phyloP scores from a whole-genome alignment of 2,888 invertebrate species.

The Metallyticus violacea region DNA sequence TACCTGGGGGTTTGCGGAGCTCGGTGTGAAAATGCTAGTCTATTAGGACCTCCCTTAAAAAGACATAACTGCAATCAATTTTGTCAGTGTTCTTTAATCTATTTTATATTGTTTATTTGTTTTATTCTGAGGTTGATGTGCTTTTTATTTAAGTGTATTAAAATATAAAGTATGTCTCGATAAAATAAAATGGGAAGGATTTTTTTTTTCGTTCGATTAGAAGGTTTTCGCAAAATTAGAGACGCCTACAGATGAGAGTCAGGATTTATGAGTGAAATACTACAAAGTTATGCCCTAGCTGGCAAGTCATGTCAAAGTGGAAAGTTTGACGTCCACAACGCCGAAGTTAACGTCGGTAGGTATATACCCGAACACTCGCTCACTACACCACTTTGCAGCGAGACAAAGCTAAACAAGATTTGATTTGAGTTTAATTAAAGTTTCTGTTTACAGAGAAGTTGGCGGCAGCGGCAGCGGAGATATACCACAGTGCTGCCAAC shows the following conservation, averaged over 20 bases:
- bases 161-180: too few relatives aligned
- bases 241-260: background rate
- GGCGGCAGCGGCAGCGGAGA: background rate
- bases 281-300: background rate
- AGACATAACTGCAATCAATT: too few relatives aligned
- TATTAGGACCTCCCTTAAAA: too few relatives aligned
- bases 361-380: background rate
- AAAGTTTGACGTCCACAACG: background rate
- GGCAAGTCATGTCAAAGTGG: background rate
- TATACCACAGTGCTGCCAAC: background rate
- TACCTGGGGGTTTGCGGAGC: too few relatives aligned
- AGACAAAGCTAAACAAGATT: background rate
- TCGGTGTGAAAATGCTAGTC: too few relatives aligned
- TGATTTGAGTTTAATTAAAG: background rate
- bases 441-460: background rate
- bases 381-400: background rate
- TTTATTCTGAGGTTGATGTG: too few relatives aligned
- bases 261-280: background rate
- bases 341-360: background rate
- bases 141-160: too few relatives aligned
- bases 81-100: too few relatives aligned
- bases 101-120: too few relatives aligned
- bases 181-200: too few relatives aligned
- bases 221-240: too few relatives aligned
- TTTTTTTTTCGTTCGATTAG: too few relatives aligned